Conservation (phyloP, 2,888 invertebrate species). For the Lycaena phlaeas region DNA sequence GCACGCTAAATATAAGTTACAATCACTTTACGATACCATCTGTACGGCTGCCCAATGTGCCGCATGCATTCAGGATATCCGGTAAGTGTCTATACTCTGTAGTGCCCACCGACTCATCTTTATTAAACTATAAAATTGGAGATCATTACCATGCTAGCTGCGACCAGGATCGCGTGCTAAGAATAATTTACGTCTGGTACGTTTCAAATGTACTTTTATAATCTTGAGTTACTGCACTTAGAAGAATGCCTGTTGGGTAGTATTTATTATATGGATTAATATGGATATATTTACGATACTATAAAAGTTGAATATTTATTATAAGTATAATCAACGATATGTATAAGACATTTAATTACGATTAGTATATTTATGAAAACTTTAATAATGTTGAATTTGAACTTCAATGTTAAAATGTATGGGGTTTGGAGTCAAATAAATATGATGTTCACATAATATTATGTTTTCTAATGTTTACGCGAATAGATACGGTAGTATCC, state of each 20-base stretch:
- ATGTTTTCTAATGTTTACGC: no score
- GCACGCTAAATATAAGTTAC: no score
- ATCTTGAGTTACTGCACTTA: slow-evolving; percentile 17
- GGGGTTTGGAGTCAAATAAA: no score
- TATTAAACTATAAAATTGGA: slow-evolving; percentile 22
- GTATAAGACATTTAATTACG: no score
- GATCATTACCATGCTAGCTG: slow-evolving; percentile 17
- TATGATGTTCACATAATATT: no score
- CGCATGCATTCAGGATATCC: slow-evolving; percentile 50
- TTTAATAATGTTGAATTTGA: no score
- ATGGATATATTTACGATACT: background rate
- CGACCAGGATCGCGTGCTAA: slow-evolving; percentile 30
- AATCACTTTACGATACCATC: no score
- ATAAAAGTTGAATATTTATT: background rate
- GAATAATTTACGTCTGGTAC: slow-evolving; percentile 22
- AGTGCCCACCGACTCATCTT: slow-evolving; percentile 32
- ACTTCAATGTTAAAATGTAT: no score
- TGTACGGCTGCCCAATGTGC: slow-evolving; percentile 18
- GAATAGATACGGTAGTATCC: no score
- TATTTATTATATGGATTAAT: slow-evolving; percentile 2
- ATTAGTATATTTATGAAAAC: no score
- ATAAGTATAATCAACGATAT: background rate
- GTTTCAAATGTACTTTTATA: slow-evolving; percentile 20
- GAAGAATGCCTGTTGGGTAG: background rate
- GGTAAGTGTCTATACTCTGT: slow-evolving; percentile 40